Percentiles rank a stretch among this genome's conserved stretches.
Conservation (phyloP, 2,888 invertebrate genomes). For the Gasteruption jaculator region DNA sequence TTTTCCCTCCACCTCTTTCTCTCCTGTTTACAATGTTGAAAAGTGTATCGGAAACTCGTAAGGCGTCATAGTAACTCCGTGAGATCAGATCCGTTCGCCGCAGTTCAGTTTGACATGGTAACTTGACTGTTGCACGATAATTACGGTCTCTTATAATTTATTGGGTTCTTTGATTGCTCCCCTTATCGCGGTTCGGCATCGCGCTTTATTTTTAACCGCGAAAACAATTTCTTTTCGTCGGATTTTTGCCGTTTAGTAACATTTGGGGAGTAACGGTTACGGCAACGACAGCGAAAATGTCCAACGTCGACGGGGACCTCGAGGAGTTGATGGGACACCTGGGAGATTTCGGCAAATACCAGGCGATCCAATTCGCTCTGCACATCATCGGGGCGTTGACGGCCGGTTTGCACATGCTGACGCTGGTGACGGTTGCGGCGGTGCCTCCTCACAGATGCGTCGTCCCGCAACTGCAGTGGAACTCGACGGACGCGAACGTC, state of each 20-base stretch:
- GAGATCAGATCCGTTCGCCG: no score
- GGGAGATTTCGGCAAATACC: slow-evolving; percentile 80
- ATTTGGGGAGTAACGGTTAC: not conserved
- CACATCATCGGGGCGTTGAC: slow-evolving; percentile 74
- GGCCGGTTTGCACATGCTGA: slow-evolving; percentile 79
- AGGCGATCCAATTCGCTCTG: slow-evolving; percentile 71
- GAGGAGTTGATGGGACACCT: slow-evolving; percentile 44
- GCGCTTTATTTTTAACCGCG: no score
- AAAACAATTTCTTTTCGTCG: no score
- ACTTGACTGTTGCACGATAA: no score
- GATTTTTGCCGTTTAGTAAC: no score
- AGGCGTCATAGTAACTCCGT: no score
- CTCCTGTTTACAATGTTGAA: no score
- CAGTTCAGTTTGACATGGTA: no score
- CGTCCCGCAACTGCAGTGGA: slow-evolving; percentile 19
- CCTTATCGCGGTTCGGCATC: not conserved
- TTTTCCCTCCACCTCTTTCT: no score
- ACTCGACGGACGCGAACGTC: not conserved
- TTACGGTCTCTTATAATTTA: no score
- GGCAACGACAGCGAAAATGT: slow-evolving; percentile 22
- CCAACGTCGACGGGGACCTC: slow-evolving; percentile 37
- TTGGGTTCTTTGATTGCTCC: not conserved
- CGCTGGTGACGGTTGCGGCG: slow-evolving; percentile 75
- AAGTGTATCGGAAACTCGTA: no score
- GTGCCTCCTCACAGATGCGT: slow-evolving; percentile 66